These are phyloP conservation scores for Lamprologus lemairii DNA, from an alignment of 2,113 vertebrate species.

Conservation along the genomic window DNA sequence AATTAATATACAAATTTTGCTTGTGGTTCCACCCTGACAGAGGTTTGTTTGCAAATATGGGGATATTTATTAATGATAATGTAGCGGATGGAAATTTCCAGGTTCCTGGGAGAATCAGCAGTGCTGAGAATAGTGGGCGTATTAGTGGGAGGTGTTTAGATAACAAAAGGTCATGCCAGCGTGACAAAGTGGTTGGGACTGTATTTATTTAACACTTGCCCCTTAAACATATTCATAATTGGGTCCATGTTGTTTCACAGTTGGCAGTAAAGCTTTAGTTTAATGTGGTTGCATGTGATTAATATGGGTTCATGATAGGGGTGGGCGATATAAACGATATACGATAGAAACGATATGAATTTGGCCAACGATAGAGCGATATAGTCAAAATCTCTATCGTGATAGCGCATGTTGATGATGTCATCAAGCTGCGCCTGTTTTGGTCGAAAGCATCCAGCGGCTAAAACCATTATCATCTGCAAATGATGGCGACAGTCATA, in stretches of 20 bases:
- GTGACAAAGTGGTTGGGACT: background rate
- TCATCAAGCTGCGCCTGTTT: fast-evolving
- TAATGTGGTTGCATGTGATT: background rate
- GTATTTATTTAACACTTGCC: background rate
- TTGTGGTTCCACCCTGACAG: background rate
- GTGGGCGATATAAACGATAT: no score
- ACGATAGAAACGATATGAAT: fast-evolving
- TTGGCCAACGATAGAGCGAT: background rate
- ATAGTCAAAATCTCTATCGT: no score
- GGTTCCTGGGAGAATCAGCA: background rate
- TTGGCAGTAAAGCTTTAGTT: fast-evolving
- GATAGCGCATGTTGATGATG: no score
- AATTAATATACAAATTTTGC: background rate
- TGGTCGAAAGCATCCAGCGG: no score
- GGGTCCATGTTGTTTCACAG: background rate
- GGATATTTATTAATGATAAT: background rate
- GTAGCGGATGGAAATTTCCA: background rate
- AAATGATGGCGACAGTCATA: fast-evolving
- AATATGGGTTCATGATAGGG: background rate
- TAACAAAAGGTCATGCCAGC: background rate
- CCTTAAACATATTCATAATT: background rate
- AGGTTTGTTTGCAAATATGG: background rate
- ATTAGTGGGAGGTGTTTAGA: background rate
- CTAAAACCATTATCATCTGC: no score
- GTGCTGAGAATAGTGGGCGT: background rate